Evolutionary conservation across 2,113 vertebrate species (phyloP), one percentile per base, ranked within the genome.

Genomic region (Petaurus breviceps): DNA sequence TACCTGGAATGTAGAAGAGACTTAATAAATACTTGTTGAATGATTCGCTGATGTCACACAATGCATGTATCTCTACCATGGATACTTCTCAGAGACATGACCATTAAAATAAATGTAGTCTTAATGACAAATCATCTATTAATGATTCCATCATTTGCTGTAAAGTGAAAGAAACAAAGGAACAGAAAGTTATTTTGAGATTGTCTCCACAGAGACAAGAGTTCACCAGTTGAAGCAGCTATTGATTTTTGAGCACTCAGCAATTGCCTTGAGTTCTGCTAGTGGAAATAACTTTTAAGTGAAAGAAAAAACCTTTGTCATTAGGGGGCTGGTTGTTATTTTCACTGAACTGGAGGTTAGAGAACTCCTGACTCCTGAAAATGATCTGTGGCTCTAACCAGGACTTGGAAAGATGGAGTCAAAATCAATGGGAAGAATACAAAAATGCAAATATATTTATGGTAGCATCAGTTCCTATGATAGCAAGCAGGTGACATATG

Each of bases 221-320:
- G 4, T 5, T 77, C 14, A 11, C 90, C 61, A 0, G 0, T 92
- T 94, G 22, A 54, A 95, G 24, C 92, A 28, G 50, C 37, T 95
- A 91, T 68, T 92, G 22, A 90, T 93, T 94, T 57, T 51, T 93
- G 3, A 51, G n/a, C 26, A 95, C 92, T 94, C 90, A 55, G 25
- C 50, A 94, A 54, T 96, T 95, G n/a, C 0, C 14, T 43, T 51
- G 28, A 3, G 52, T 50, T 25, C 49, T 46, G 43, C 23, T 96
- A 55, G 90, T 95, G 43, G 90, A 57, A 96, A 89, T 23, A 91
- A 52, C 19, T 94, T 92, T 90, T 23, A 54, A 91, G 96, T 68
- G 49, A 94, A 5, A 24, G 43, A 95, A 92, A 51, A 47, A 47
- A 51, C 5, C 28, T 43, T 95, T 11, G 28, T 3, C 51, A 94